Conservation (phyloP, 2,113 vertebrate genomes). For the Hypomesus transpacificus region DNA sequence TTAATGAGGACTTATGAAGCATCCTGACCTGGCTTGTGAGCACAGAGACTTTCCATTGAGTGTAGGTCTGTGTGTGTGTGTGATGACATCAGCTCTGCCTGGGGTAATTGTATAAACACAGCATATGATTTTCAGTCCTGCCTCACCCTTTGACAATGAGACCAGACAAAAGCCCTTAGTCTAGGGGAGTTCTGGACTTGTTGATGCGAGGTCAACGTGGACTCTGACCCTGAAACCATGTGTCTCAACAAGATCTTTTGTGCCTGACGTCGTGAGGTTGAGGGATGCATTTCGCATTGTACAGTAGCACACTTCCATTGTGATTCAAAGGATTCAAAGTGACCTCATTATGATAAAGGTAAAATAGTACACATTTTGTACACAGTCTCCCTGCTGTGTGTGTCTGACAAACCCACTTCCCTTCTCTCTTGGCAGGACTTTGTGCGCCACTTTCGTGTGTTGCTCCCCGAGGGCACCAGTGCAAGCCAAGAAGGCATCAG, state of each 20-base stretch:
- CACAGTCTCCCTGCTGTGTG: neutral
- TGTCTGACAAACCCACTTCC: conserved; percentile 21
- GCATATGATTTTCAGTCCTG: conserved; percentile 59
- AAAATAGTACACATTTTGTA: neutral
- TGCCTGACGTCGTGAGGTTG: neutral
- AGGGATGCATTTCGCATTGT: no score
- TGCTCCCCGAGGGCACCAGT: conserved; percentile 78
- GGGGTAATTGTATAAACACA: conserved; percentile 74
- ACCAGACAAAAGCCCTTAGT: conserved; percentile 61
- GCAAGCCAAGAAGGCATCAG: conserved; percentile 80
- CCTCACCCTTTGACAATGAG: conserved; percentile 53
- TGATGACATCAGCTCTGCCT: conserved; percentile 45
- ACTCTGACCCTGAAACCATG: conserved; percentile 52
- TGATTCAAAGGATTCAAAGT: neutral
- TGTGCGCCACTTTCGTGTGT: conserved; percentile 85
- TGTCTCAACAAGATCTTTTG: conserved; percentile 17
- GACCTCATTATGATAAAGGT: neutral
- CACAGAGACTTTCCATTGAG: conserved; percentile 69
- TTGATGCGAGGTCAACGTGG: conserved; percentile 47
- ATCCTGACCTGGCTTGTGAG: conserved; percentile 26
- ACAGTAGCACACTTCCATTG: no score
- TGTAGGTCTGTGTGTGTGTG: conserved; percentile 33
- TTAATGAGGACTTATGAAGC: conserved; percentile 33
- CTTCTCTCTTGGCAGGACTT: conserved; percentile 79
- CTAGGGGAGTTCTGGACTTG: conserved; percentile 49